phyloP scores from a whole-genome alignment of 2,888 invertebrate genomes.

The Drosophila fungiperda region DNA sequence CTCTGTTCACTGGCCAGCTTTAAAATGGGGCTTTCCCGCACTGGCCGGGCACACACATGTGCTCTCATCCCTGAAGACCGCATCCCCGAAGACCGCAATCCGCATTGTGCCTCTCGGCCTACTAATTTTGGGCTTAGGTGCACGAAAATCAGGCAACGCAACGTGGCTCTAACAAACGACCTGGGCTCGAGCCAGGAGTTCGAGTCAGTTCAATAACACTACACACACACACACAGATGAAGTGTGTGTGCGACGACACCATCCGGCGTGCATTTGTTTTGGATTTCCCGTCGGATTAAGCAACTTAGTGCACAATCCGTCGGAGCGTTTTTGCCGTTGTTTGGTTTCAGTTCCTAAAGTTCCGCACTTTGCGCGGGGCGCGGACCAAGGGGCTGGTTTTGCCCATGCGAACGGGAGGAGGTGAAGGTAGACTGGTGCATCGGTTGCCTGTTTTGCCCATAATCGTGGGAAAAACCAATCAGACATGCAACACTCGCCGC shows the following conservation, averaged over 20 bases:
- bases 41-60: constrained; percentile 50
- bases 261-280: constrained; percentile 70
- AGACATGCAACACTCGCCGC: constrained; percentile 65
- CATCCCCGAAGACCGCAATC: constrained; percentile 19
- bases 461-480: constrained; percentile 79
- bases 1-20: constrained; percentile 60
- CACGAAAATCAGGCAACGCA: constrained; percentile 23
- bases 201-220: constrained; percentile 69
- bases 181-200: constrained; percentile 37
- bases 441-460: constrained; percentile 27
- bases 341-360: constrained; percentile 53
- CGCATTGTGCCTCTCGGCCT: constrained; percentile 48
- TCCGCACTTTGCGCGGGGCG: constrained; percentile 37
- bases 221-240: constrained; percentile 15
- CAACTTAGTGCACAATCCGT: constrained; percentile 74
- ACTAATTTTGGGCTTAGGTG: constrained; percentile 59
- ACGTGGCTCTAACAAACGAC: constrained; percentile 9
- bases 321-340: constrained; percentile 13
- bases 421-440: constrained; percentile 4
- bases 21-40: constrained; percentile 72
- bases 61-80: neutral
- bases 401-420: neutral
- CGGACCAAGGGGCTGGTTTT: constrained; percentile 1
- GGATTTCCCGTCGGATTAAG: constrained; percentile 79
- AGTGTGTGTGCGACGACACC: constrained; percentile 17